These are phyloP conservation scores for Smutsia gigantea DNA, from an alignment of 2,797 vertebrate genomes.

Conservation along the genomic window DNA sequence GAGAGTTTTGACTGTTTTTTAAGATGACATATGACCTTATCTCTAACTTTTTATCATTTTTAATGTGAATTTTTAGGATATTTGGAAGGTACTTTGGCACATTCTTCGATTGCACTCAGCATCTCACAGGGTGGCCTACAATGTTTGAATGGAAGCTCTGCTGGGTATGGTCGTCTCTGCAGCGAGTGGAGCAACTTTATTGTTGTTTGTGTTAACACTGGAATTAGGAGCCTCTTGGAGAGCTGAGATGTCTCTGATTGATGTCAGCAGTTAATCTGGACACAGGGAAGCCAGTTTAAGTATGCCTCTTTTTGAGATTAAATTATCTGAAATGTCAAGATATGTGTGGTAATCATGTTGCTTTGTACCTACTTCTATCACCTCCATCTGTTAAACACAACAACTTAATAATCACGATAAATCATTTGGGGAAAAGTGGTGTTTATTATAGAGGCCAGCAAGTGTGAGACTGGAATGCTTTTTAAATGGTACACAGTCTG, in stretches of 20 bases:
- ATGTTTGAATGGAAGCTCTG: background rate
- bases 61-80: conserved; percentile 19
- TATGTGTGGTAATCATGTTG: background rate
- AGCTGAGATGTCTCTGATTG: background rate
- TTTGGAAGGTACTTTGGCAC: background rate
- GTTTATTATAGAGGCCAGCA: background rate
- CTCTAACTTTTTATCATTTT: background rate
- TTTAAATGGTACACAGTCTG: background rate
- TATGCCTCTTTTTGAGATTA: background rate
- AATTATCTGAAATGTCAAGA: background rate
- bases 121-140: background rate
- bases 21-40: background rate
- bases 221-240: background rate
- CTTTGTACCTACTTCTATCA: background rate
- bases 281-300: background rate
- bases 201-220: background rate
- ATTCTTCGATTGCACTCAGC: background rate
- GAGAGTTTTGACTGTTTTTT: conserved; percentile 17
- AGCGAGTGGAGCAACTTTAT: background rate
- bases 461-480: background rate
- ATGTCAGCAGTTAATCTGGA: background rate
- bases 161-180: background rate
- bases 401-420: background rate
- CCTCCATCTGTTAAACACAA: background rate
- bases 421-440: background rate